Evolutionary conservation across 2,888 invertebrate genomes (phyloP), one percentile per base, ranked within the genome.

Genomic region (Adelphocoris suturalis): DNA sequence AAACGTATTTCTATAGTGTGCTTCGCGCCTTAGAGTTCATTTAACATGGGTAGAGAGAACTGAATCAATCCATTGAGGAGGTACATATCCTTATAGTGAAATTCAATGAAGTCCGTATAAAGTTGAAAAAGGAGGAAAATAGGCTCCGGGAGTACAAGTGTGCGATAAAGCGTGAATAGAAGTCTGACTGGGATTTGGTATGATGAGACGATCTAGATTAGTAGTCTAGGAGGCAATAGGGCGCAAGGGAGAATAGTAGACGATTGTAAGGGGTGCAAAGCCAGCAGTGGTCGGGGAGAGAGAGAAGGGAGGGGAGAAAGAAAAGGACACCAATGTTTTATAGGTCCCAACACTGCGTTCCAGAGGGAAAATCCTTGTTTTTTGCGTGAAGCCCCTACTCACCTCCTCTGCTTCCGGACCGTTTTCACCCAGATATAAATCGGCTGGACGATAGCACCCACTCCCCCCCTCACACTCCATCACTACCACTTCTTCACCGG

Each of bases 241-340:
- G 16, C 19, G 14, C 61, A n/a, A 9, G n/a, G 61, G 61, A n/a
- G 61, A 61, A 19, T 61, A 19, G 19, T 61, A 19, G 61, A 61
- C 16, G 61, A 61, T 61, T 16, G 28, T 27, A 76, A 14, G 76
- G 13, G 14, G 37, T 28, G 76, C 12, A 75, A 76, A 76, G 76
- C 1, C n/a, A 76, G 28, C 12, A 37, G 75, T 11, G 76, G 76
- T 76, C 3, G 76, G 16, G 27, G 13, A 28, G 13, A 28, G 13
- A 28, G 76, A 28, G 76, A 28, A 37, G 28, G 14, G 14, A 46
- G 28, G 27, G 76, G 76, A 4, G 13, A n/a, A 76, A 76, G 76
- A 28, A 76, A 76, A 76, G 76, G 76, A 76, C 76, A 76, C 76
- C 76, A 76, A 28, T 76, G 76, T 76, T 76, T 76, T 76, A 76